Percentiles rank a stretch among this genome's conserved stretches.
Evolutionary conservation across 2,113 vertebrate genomes (phyloP).

Genomic region (Petaurus breviceps): DNA sequence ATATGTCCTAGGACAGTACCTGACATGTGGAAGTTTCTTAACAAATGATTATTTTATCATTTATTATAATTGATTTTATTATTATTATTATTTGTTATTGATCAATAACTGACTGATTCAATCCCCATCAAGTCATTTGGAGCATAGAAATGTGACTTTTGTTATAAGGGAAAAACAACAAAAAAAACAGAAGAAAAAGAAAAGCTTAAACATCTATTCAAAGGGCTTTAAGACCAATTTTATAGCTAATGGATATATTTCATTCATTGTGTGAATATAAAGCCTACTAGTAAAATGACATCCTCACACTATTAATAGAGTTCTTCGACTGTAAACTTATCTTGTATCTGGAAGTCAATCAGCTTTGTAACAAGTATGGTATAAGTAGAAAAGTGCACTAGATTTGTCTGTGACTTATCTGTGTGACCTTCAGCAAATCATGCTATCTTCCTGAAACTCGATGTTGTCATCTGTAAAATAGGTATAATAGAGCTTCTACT

Average conservation of each 20-base stretch:
- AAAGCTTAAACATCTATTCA: neutral
- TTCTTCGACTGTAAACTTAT: neutral
- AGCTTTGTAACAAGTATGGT: neutral
- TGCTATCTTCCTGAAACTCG: neutral
- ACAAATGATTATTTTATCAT: neutral
- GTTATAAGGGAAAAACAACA: neutral
- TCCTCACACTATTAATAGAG: neutral
- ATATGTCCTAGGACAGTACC: neutral
- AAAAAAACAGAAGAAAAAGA: neutral
- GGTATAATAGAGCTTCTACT: neutral
- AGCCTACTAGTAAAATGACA: neutral
- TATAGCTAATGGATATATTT: neutral
- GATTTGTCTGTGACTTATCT: neutral
- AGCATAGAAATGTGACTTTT: neutral
- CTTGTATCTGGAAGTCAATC: neutral
- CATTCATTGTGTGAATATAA: neutral
- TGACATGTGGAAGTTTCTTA: neutral
- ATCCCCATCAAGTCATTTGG: neutral
- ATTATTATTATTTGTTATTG: neutral
- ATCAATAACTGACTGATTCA: neutral
- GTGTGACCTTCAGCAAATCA: neutral
- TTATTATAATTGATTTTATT: too few species aligned
- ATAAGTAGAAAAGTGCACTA: neutral
- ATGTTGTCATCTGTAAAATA: neutral
- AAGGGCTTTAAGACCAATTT: neutral